Percentiles rank a stretch among this genome's conserved stretches.
Conservation (phyloP, 2,113 vertebrate species). For the Lamprotornis superbus region DNA sequence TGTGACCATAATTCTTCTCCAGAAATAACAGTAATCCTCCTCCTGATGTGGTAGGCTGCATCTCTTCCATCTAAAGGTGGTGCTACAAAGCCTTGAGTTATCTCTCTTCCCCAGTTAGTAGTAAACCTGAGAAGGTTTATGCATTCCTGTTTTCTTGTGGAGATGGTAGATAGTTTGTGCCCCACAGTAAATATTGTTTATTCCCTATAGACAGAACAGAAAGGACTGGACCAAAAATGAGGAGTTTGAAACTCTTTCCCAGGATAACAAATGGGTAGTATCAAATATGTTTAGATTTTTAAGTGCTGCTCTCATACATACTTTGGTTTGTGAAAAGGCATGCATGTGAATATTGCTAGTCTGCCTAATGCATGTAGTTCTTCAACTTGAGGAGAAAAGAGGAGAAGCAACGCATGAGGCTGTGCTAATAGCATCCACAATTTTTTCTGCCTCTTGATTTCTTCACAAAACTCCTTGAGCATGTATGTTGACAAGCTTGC, state of each 20-base stretch:
- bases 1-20: neutral
- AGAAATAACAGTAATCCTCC: neutral
- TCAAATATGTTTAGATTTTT: neutral
- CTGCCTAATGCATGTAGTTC: neutral
- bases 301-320: neutral
- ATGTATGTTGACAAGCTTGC: neutral
- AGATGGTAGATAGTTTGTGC: neutral
- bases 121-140: neutral
- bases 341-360: rapidly evolving
- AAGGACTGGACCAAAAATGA: neutral
- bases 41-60: neutral
- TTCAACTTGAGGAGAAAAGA: neutral
- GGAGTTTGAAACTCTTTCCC: neutral
- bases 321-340: rapidly evolving
- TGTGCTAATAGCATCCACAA: neutral
- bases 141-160: neutral
- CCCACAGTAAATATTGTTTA: neutral
- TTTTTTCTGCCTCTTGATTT: neutral
- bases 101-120: neutral
- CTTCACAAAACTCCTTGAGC: neutral
- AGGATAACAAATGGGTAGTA: neutral
- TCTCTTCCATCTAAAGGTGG: neutral
- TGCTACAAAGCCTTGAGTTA: neutral
- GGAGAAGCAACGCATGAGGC: neutral
- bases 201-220: neutral